Conservation (phyloP, 2,113 vertebrate species). For the Boulengeromyrus knoepffleri region DNA sequence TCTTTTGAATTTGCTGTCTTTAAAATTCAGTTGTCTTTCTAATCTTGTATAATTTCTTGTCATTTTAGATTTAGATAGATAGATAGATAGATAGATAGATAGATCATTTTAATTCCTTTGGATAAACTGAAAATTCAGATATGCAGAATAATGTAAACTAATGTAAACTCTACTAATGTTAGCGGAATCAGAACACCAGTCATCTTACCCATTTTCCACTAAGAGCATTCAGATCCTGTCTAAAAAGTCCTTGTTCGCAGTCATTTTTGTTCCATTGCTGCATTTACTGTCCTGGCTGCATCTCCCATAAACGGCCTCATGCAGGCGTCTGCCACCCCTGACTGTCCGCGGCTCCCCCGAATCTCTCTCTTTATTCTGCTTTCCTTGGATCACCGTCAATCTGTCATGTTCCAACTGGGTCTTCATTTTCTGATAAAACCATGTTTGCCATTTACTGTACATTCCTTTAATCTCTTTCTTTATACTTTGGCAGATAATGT, state of each 20-base stretch:
- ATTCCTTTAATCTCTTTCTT: background rate
- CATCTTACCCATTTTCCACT: background rate
- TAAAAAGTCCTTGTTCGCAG: background rate
- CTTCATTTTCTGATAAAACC: background rate
- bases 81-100: too few relatives aligned
- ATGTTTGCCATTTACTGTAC: background rate
- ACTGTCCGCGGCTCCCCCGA: background rate
- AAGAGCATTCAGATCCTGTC: background rate
- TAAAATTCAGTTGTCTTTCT: background rate
- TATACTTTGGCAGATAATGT: background rate
- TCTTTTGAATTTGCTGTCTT: background rate
- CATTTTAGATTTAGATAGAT: too few relatives aligned
- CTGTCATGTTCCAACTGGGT: background rate
- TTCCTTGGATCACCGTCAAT: background rate
- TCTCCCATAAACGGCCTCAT: background rate
- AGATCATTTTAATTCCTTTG: too few relatives aligned
- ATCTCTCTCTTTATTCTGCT: background rate
- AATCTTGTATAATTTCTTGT: background rate
- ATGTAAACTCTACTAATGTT: too few relatives aligned
- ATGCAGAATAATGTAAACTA: too few relatives aligned
- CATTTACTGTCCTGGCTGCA: background rate
- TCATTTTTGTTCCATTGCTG: background rate
- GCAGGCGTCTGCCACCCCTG: background rate
- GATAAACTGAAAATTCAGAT: too few relatives aligned
- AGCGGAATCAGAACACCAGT: background rate